Evolutionary conservation across 2,888 invertebrate species (phyloP).

Genomic region (Thereva nobilitata): DNA sequence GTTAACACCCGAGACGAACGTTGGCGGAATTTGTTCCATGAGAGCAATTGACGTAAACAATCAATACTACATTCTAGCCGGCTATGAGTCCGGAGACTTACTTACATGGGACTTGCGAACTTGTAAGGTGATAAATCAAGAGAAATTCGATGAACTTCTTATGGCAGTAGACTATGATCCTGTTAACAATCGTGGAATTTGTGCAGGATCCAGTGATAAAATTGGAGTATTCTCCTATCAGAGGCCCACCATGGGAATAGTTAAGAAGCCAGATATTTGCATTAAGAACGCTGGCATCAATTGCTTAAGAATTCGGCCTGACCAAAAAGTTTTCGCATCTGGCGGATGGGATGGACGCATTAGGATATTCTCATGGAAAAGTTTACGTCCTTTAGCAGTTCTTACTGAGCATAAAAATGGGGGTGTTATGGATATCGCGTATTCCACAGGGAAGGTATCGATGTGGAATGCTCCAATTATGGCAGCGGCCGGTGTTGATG

Average conservation of each 20-base stretch:
- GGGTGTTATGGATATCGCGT: constrained; percentile 73
- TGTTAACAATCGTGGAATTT: constrained; percentile 67
- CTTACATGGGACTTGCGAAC: constrained; percentile 72
- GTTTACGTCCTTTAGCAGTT: constrained; percentile 71
- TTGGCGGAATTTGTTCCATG: constrained; percentile 65
- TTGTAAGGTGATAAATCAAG: constrained; percentile 56
- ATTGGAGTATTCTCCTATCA: constrained; percentile 53
- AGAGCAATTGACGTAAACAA: constrained; percentile 58
- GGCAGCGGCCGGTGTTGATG: constrained; percentile 76
- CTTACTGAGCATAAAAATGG: constrained; percentile 73
- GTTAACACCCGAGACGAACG: constrained; percentile 53
- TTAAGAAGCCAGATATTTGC: constrained; percentile 64
- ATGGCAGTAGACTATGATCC: constrained; percentile 74
- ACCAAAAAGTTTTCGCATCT: constrained; percentile 72
- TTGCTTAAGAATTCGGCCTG: constrained; percentile 68
- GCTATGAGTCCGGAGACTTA: constrained; percentile 76
- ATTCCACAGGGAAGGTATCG: constrained; percentile 67
- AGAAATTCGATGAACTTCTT: constrained; percentile 65
- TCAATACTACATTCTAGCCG: constrained; percentile 66
- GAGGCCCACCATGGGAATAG: constrained; percentile 57
- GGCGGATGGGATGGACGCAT: constrained; percentile 80
- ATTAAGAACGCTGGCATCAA: constrained; percentile 78
- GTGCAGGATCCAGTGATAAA: constrained; percentile 60
- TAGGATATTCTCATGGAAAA: constrained; percentile 78
- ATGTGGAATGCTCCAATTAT: constrained; percentile 76